These are phyloP conservation scores for Branchinecta lynchi DNA, from an alignment of 1,140 invertebrate genomes.

Conservation along the genomic window DNA sequence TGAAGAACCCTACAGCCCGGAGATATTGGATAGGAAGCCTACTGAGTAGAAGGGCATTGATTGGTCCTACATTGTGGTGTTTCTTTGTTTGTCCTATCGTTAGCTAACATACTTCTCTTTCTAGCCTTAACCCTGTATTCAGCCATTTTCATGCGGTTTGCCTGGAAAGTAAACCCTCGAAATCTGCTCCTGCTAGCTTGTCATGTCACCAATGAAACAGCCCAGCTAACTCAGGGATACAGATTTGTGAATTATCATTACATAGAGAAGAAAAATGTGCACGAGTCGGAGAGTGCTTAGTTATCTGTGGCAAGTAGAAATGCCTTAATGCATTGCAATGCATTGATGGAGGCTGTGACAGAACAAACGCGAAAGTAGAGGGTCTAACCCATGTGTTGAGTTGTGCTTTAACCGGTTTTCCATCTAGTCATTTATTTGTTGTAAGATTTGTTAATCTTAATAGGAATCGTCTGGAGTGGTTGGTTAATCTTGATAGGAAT, in stretches of 20 bases:
- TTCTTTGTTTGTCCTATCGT: constrained; percentile 31
- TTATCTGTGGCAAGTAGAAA: constrained; percentile 14
- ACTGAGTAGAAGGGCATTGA: neutral
- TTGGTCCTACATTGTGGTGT: constrained; percentile 29
- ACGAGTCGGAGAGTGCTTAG: neutral
- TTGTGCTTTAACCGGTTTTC: no score
- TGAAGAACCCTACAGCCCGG: no score
- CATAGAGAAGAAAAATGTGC: constrained; percentile 29
- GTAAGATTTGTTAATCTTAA: no score
- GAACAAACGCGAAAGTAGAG: no score
- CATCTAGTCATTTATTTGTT: no score
- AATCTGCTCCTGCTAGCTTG: constrained; percentile 92
- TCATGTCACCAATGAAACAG: constrained; percentile 83
- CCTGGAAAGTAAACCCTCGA: constrained; percentile 79
- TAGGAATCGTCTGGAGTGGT: no score
- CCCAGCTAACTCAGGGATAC: constrained; percentile 68
- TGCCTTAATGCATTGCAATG: neutral
- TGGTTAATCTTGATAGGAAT: no score
- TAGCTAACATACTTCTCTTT: constrained; percentile 24
- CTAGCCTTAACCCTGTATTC: constrained; percentile 82
- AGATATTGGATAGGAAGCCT: no score
- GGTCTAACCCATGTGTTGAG: no score
- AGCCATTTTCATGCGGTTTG: constrained; percentile 90
- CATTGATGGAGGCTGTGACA: no score
- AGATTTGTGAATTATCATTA: constrained; percentile 58